Conservation (phyloP, 2,113 vertebrate species). For the Neomonachus schauinslandi region DNA sequence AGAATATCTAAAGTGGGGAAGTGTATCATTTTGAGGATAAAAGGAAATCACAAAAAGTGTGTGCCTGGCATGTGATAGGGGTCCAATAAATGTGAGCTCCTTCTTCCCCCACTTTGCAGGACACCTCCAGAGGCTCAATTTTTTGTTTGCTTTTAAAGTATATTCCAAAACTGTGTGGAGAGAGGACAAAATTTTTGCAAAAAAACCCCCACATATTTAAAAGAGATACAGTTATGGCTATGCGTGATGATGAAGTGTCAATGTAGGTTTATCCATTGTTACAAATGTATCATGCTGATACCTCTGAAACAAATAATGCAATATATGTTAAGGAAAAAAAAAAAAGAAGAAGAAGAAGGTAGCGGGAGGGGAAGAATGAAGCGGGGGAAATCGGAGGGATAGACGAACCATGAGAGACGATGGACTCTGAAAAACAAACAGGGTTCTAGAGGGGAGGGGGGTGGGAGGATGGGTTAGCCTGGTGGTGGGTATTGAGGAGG, state of each 20-base stretch:
- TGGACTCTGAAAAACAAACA: no score
- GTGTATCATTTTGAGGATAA: background rate
- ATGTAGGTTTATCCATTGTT: background rate
- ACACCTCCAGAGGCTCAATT: background rate
- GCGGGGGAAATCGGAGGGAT: no score
- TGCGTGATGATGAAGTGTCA: background rate
- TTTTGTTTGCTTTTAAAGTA: background rate
- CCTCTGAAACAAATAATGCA: no score
- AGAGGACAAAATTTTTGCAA: background rate
- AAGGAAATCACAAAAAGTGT: background rate
- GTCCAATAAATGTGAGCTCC: accelerated
- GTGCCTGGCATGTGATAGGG: background rate
- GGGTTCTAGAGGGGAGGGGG: no score
- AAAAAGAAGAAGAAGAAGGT: no score
- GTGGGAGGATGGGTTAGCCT: no score
- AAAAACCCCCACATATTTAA: background rate
- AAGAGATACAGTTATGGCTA: background rate
- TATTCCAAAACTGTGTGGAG: background rate
- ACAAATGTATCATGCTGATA: background rate
- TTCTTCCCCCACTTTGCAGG: background rate
- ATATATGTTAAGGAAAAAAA: no score
- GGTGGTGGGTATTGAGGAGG: no score
- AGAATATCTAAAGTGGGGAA: background rate
- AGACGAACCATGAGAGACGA: no score
- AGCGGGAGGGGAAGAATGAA: no score